These are phyloP conservation scores for Bombycilla garrulus DNA, from an alignment of 2,113 vertebrate species.

Conservation along the genomic window DNA sequence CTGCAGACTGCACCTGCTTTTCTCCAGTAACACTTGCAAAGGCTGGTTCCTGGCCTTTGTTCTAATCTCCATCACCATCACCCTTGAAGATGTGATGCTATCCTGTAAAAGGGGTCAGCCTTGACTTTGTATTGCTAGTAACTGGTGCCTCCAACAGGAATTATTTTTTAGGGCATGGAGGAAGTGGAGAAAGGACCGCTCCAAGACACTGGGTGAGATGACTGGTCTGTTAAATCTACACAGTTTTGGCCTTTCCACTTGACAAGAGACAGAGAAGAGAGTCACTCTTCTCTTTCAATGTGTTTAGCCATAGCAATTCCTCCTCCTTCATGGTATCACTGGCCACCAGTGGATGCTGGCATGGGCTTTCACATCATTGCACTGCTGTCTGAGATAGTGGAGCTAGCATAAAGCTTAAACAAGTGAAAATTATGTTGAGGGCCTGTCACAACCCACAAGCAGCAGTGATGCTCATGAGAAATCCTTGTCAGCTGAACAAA, in stretches of 20 bases:
- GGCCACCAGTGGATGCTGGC: background rate
- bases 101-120: background rate
- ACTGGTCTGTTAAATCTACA: background rate
- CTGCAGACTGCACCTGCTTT: background rate
- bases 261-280: background rate
- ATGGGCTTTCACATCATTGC: background rate
- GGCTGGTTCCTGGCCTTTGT: background rate
- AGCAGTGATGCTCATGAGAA: background rate
- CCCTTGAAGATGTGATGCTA: background rate
- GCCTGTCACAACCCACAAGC: background rate
- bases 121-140: background rate
- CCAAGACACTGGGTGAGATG: background rate
- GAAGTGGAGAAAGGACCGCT: background rate
- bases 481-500: background rate
- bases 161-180: background rate
- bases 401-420: background rate
- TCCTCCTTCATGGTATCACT: background rate
- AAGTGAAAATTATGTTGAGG: background rate
- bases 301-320: background rate
- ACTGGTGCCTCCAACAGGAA: background rate
- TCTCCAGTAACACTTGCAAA: background rate
- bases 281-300: background rate
- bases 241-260: background rate
- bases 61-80: background rate
- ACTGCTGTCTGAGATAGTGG: background rate